phyloP scores from a whole-genome alignment of 2,888 invertebrate genomes.

The Drosophila recens region DNA sequence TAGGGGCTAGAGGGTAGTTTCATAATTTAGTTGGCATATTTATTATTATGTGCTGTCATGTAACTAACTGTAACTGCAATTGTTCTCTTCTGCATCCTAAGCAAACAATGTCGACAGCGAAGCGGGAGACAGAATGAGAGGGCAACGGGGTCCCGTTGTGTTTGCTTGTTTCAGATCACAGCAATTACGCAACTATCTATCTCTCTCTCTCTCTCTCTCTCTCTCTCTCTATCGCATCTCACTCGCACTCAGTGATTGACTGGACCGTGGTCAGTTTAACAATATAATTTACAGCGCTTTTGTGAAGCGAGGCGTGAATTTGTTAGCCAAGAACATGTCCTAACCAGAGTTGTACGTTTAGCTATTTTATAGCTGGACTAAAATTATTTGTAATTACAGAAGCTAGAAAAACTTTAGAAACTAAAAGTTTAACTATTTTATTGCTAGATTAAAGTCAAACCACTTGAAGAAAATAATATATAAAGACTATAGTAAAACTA shows the following conservation, averaged over 20 bases:
- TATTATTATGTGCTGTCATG: slow-evolving; percentile 73
- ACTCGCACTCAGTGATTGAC: not conserved
- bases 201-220: not conserved
- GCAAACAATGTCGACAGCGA: slow-evolving; percentile 53
- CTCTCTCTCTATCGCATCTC: not conserved
- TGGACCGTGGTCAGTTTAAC: slow-evolving; percentile 63
- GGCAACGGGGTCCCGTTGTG: slow-evolving; percentile 39
- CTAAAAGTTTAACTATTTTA: not conserved
- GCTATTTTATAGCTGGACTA: not conserved
- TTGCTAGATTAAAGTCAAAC: not conserved
- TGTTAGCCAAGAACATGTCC: slow-evolving; percentile 37
- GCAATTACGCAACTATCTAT: slow-evolving; percentile 62
- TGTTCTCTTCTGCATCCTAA: slow-evolving; percentile 62
- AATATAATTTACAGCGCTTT: slow-evolving; percentile 79
- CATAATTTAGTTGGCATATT: slow-evolving; percentile 79
- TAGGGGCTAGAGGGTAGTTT: slow-evolving; percentile 39
- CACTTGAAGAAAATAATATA: not conserved
- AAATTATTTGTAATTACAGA: not conserved
- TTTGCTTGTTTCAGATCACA: slow-evolving; percentile 65
- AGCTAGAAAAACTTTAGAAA: not conserved
- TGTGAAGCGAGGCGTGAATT: slow-evolving; percentile 81
- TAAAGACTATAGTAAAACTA: too few species aligned
- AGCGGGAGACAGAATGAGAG: not conserved
- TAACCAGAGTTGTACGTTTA: not conserved
- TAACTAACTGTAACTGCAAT: slow-evolving; percentile 48